phyloP scores from a whole-genome alignment of 2,888 invertebrate genomes.

The Pedicia rivosa region DNA sequence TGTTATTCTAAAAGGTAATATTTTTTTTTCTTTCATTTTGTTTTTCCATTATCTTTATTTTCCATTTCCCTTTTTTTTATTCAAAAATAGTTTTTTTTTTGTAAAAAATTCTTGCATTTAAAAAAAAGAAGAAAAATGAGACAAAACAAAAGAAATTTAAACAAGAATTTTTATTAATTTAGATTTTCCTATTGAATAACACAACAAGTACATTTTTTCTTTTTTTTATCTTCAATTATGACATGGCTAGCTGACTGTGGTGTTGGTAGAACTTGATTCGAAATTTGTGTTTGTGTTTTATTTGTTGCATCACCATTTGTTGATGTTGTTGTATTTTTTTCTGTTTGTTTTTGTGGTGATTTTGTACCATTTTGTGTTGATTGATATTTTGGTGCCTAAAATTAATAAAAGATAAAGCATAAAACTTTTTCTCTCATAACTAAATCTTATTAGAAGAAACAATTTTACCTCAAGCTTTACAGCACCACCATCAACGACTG shows the following conservation, averaged over 20 bases:
- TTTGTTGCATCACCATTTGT: constrained; percentile 22
- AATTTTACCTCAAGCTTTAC: constrained; percentile 27
- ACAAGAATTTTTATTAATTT: too few species aligned
- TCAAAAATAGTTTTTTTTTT: too few species aligned
- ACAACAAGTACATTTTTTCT: constrained; percentile 91
- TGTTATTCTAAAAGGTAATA: too few species aligned
- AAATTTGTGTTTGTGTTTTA: constrained; percentile 26
- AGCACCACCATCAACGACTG: constrained; percentile 27
- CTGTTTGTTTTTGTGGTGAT: constrained; percentile 20
- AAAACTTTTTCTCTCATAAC: neutral
- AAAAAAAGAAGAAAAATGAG: too few species aligned
- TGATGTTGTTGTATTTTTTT: constrained; percentile 18
- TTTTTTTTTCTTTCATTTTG: too few species aligned
- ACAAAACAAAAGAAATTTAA: too few species aligned
- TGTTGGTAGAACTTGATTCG: constrained; percentile 48
- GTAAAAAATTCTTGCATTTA: too few species aligned
- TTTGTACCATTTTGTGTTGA: constrained; percentile 30
- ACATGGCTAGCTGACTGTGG: constrained; percentile 79
- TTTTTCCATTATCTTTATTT: too few species aligned
- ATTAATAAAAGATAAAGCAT: constrained; percentile 6
- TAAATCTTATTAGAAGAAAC: too few species aligned
- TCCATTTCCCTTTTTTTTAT: too few species aligned
- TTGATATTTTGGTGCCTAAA: constrained; percentile 28
- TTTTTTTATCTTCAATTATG: constrained; percentile 69
- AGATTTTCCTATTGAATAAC: constrained; percentile 55